A percentile compares a stretch with the other conserved stretches of the same genome.
These are phyloP conservation scores for Romanogobio albipinnatus DNA, from an alignment of 2,113 vertebrate species.

Conservation along the genomic window DNA sequence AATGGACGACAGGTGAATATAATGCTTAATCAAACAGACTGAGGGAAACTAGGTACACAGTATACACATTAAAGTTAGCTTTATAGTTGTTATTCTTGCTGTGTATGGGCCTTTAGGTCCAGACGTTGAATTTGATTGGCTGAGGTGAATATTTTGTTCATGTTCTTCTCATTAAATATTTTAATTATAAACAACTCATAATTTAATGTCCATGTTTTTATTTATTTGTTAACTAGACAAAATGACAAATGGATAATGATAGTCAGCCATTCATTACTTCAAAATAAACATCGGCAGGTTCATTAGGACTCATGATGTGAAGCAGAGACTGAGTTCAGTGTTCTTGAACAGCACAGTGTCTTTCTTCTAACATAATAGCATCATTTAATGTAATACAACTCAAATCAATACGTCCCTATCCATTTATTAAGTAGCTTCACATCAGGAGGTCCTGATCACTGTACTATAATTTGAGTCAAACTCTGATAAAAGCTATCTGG, in stretches of 20 bases:
- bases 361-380: not conserved
- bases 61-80: too few species aligned
- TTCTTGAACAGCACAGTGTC: not conserved
- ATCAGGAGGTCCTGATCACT: not conserved
- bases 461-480: not conserved
- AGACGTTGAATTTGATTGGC: too few species aligned
- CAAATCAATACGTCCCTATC: not conserved
- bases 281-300: not conserved
- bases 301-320: not conserved
- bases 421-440: not conserved
- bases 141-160: too few species aligned
- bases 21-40: too few species aligned
- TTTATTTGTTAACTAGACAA: too few species aligned
- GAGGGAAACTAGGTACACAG: too few species aligned
- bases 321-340: not conserved
- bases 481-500: not conserved
- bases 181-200: too few species aligned
- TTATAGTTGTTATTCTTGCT: too few species aligned
- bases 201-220: too few species aligned
- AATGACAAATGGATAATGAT: not conserved
- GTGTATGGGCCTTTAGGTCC: too few species aligned
- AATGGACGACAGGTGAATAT: too few species aligned
- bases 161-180: too few species aligned
- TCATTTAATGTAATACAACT: not conserved
- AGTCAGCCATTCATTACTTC: not conserved